Evolutionary conservation across 2,113 vertebrate species (phyloP), one percentile per base, ranked within the genome.

Genomic region (Azemiops feae): DNA sequence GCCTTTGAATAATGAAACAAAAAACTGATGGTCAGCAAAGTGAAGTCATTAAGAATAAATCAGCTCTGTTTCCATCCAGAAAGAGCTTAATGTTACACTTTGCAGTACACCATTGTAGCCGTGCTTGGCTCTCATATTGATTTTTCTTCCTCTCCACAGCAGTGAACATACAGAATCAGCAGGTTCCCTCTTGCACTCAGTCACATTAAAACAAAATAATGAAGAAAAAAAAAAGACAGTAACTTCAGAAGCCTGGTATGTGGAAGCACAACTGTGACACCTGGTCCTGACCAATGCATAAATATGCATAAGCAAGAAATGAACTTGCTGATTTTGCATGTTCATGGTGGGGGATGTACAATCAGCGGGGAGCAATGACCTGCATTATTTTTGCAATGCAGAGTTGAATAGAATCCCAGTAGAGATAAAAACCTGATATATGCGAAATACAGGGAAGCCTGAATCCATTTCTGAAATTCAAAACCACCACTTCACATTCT

Each of bases 1-100:
- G 94, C 93, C 89, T 95, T 95, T 96, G 94, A 95, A 96, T 96
- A 96, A 95, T 94, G 96, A 96, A 96, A 96, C 57, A 91, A 95
- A 93, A 96, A 93, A 89, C 89, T 8, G 92, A 89, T 57, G 89
- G 95, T 93, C 96, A 95, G 95, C 90, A 91, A 92, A 95, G 93
- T 93, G 95, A 94, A 96, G 85, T 57, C 53, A 52, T 87, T 93
- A 94, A 91, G 94, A 95, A 91, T 92, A 92, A 95, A 96, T 96
- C 92, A 89, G 88, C 91, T 93, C 50, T 94, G 74, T 95, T 96
- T 95, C 60, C 91, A 30, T 43, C 3, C 3, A 94, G 85, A 94
- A 94, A 93, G 93, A 94, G 96, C 94, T 94, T 93, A 95, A 94
- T 93, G 93, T 94, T 96, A 90, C 57, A 57, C 91, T 91, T 92